Evolutionary conservation across 2,888 invertebrate species (phyloP).

Genomic region (Barypeithes pellucidus): DNA sequence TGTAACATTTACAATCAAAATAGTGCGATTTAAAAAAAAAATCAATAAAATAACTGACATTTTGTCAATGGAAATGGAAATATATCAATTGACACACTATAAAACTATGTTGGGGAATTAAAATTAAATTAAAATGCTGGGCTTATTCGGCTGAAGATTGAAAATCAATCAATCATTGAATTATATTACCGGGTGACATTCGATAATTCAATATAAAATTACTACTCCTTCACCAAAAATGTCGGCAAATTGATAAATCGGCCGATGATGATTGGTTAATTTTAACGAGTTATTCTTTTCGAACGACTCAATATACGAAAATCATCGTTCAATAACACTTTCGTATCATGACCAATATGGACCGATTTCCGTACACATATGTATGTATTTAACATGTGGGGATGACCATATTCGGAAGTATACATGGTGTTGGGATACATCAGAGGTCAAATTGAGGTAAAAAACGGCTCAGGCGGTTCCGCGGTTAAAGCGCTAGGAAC

Average conservation of each 20-base stretch:
- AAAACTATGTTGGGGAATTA: background rate
- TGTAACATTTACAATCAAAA: too few species aligned
- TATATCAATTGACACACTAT: conserved; percentile 7
- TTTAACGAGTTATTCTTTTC: conserved; percentile 62
- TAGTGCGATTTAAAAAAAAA: too few species aligned
- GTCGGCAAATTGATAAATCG: conserved; percentile 66
- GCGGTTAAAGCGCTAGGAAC: too few species aligned
- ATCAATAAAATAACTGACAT: background rate
- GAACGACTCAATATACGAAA: conserved; percentile 45
- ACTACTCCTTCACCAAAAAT: conserved; percentile 61
- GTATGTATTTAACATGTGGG: conserved; percentile 2
- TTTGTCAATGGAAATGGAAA: conserved; percentile 2
- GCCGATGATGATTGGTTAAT: conserved; percentile 65
- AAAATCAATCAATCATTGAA: conserved; percentile 66
- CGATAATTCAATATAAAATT: conserved; percentile 66
- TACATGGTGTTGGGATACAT: too few species aligned
- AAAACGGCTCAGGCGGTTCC: too few species aligned
- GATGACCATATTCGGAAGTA: background rate
- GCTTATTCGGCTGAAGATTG: conserved; percentile 58
- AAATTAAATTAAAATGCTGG: conserved; percentile 31
- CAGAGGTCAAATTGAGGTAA: too few species aligned
- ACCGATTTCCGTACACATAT: conserved; percentile 42
- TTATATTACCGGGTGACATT: conserved; percentile 59
- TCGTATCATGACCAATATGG: conserved; percentile 26
- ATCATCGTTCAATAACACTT: conserved; percentile 46